A percentile compares a stretch with the other conserved stretches of the same genome.
phyloP scores from a whole-genome alignment of 2,113 vertebrate genomes.

The Strix aluco region DNA sequence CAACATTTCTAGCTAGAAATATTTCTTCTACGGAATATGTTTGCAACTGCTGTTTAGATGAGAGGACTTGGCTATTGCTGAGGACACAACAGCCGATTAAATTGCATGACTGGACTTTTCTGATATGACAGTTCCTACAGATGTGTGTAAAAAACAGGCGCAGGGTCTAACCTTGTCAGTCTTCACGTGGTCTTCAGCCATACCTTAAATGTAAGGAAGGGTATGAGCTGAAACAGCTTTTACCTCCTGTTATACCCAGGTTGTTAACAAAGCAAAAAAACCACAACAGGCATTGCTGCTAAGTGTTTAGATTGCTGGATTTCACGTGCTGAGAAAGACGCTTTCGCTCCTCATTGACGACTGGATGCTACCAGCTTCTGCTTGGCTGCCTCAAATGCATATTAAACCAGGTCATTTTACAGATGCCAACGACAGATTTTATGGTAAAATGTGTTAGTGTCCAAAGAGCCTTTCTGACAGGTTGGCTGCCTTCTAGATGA shows the following conservation, averaged over 20 bases:
- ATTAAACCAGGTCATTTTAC: neutral
- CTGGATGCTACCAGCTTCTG: neutral
- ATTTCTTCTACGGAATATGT: fast-evolving
- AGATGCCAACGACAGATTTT: neutral
- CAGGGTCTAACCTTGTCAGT: neutral
- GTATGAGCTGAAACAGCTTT: neutral
- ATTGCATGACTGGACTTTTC: neutral
- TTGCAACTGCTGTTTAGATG: neutral
- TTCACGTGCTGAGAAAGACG: neutral
- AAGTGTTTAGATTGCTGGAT: neutral
- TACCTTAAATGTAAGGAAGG: neutral
- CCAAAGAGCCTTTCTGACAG: neutral
- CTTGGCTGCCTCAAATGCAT: neutral
- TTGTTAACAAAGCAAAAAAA: neutral
- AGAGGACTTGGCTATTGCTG: neutral
- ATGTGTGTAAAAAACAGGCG: neutral
- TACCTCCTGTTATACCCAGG: no score
- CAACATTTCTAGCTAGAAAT: neutral
- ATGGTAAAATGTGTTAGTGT: neutral
- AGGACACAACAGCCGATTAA: neutral
- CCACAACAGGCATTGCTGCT: neutral
- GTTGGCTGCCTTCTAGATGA: neutral
- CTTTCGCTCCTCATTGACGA: neutral
- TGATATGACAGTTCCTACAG: neutral
- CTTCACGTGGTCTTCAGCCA: neutral